Evolutionary conservation across 2,113 vertebrate genomes (phyloP).

Genomic region (Larimichthys polyactis): DNA sequence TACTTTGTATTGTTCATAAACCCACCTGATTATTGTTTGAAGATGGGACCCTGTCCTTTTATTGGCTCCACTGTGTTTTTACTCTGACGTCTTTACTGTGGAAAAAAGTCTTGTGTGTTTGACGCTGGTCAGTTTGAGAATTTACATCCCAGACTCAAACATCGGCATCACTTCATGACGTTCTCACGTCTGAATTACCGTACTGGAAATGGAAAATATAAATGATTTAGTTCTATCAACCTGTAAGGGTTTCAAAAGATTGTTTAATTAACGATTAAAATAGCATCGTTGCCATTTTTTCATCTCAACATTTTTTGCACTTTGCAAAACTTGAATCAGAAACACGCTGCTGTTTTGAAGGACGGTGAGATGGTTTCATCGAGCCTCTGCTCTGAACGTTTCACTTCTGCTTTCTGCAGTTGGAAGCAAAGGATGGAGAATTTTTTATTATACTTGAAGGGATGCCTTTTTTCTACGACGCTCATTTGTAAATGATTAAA

Average conservation of each 20-base stretch:
- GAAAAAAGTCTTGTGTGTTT: not conserved
- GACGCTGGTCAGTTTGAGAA: not conserved
- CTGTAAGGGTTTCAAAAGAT: not conserved
- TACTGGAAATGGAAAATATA: not conserved
- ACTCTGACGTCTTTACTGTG: not conserved
- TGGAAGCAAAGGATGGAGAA: slow-evolving; percentile 1
- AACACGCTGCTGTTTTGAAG: not conserved
- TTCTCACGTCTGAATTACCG: not conserved
- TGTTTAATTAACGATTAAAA: not conserved
- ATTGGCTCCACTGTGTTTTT: not conserved
- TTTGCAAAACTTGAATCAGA: slow-evolving; percentile 7
- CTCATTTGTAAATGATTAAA: slow-evolving; percentile 8
- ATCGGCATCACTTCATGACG: not conserved
- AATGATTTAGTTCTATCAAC: not conserved
- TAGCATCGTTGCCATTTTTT: not conserved
- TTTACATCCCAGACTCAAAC: not conserved
- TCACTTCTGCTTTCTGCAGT: slow-evolving; percentile 8
- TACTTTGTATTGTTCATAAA: no score
- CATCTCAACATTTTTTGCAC: not conserved
- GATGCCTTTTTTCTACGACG: slow-evolving; percentile 14
- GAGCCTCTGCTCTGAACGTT: slow-evolving; percentile 33
- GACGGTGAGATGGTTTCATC: not conserved
- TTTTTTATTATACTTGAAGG: not conserved
- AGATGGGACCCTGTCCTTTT: not conserved
- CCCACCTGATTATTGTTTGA: not conserved